Percentiles rank a stretch among this genome's conserved stretches.
Conservation (phyloP, 2,797 vertebrate species). For the Pygocentrus nattereri region DNA sequence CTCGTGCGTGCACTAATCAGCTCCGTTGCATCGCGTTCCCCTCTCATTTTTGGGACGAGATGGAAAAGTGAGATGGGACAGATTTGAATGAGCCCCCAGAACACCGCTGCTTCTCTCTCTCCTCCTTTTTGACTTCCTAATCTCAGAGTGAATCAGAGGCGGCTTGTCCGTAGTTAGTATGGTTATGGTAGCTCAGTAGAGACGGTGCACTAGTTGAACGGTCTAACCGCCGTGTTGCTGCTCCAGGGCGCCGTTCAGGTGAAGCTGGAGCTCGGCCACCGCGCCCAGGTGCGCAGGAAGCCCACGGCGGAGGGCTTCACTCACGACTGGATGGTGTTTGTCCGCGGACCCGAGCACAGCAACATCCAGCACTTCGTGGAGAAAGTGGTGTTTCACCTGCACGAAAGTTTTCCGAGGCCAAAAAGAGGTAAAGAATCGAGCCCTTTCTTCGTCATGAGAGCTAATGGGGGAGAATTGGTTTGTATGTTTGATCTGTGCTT, state of each 20-base stretch:
- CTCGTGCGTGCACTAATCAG: neutral
- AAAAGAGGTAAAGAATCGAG: conserved; percentile 89
- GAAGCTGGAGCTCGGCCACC: conserved; percentile 97
- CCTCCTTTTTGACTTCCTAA: neutral
- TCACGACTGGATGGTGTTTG: conserved; percentile 99
- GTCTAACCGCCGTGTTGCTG: conserved; percentile 40
- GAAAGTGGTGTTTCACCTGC: conserved; percentile 98
- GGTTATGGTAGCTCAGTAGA: neutral
- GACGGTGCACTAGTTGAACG: neutral
- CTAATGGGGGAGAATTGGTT: no score
- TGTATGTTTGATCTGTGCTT: neutral
- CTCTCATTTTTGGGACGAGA: neutral
- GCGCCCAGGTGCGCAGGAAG: conserved; percentile 96
- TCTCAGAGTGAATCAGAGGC: neutral
- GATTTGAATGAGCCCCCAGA: neutral
- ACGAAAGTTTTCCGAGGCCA: conserved; percentile 97
- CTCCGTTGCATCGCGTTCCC: neutral
- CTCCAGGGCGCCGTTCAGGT: conserved; percentile 96
- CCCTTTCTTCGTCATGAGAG: no score
- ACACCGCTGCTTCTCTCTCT: neutral
- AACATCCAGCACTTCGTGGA: conserved; percentile 99
- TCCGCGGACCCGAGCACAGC: conserved; percentile 95
- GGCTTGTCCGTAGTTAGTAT: neutral
- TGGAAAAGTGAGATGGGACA: neutral
- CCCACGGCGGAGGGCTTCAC: conserved; percentile 98